A percentile compares a stretch with the other conserved stretches of the same genome.
phyloP scores from a whole-genome alignment of 1,140 invertebrate species.

The Mercenaria mercenaria region DNA sequence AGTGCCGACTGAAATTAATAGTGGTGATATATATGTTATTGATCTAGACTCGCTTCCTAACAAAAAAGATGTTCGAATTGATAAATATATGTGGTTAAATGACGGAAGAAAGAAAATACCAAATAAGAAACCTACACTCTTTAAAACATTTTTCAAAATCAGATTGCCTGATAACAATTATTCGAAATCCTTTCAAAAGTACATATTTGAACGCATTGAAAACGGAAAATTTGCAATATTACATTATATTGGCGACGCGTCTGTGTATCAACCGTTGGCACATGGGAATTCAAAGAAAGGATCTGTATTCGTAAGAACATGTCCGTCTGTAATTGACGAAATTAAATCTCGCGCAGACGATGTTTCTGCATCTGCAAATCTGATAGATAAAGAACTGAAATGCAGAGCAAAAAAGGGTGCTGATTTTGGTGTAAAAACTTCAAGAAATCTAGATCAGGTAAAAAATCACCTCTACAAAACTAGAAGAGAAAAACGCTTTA shows the following conservation, averaged over 20 bases:
- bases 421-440: neutral
- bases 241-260: neutral
- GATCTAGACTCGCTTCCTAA: neutral
- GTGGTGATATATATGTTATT: neutral
- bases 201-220: neutral
- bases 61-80: neutral
- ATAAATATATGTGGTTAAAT: neutral
- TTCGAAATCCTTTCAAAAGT: neutral
- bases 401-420: neutral
- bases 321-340: neutral
- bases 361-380: neutral
- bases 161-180: neutral
- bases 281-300: neutral
- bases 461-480: slow-evolving; percentile 20
- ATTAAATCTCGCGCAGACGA: neutral
- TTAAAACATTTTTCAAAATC: neutral
- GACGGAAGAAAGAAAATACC: neutral
- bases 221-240: neutral
- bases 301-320: neutral
- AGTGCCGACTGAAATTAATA: neutral
- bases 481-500: neutral
- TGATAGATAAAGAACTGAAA: slow-evolving; percentile 14
- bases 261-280: neutral
- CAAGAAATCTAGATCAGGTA: neutral
- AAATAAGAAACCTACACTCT: neutral